Conservation (phyloP, 2,797 vertebrate species). For the Arctocebus calabarensis region DNA sequence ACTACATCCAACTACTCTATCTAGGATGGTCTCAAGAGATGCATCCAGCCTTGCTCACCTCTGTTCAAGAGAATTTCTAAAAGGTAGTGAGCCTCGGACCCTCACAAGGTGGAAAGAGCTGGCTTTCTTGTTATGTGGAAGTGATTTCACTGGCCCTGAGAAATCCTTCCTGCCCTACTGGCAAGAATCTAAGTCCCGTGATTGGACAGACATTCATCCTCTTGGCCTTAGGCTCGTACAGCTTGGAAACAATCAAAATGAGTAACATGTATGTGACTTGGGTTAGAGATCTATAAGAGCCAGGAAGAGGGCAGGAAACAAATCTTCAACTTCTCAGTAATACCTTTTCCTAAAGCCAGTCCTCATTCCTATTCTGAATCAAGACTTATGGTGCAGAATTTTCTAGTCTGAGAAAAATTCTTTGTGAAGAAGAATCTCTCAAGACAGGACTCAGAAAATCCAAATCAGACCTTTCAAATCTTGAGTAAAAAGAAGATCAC, state of each 20-base stretch:
- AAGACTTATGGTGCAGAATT: not conserved
- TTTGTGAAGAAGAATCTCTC: not conserved
- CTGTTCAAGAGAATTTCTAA: not conserved
- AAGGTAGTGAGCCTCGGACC: not conserved
- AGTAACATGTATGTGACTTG: not conserved
- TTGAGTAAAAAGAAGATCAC: conserved; percentile 37
- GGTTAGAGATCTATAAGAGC: not conserved
- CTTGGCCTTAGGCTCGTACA: not conserved
- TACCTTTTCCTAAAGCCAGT: not conserved
- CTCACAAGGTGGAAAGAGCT: not conserved
- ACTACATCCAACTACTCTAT: too few relatives aligned
- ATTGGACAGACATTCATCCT: not conserved
- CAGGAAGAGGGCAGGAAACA: not conserved
- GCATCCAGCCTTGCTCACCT: not conserved
- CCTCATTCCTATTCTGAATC: not conserved
- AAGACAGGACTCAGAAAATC: not conserved
- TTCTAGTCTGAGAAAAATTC: not conserved
- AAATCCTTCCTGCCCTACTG: not conserved
- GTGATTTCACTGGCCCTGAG: not conserved
- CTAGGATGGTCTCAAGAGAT: not conserved
- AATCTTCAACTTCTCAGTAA: not conserved
- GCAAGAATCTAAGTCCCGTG: not conserved
- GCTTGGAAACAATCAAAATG: not conserved
- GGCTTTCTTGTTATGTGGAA: not conserved
- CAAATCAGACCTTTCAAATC: conserved; percentile 14